These are phyloP conservation scores for Danio kyathit DNA, from an alignment of 2,797 vertebrate species.

Conservation along the genomic window DNA sequence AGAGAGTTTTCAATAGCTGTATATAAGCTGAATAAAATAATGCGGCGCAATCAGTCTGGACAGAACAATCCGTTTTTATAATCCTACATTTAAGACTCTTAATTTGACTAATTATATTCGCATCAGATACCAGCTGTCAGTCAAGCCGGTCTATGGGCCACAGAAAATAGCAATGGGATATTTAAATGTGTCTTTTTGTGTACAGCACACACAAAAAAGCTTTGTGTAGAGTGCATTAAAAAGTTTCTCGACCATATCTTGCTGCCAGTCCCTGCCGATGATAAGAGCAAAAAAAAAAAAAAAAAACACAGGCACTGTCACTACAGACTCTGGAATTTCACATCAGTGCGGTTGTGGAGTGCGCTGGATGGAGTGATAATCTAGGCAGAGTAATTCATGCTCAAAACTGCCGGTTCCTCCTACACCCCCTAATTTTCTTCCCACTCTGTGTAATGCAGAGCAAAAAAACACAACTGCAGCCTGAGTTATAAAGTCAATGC, in stretches of 20 bases:
- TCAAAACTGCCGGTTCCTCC: slow-evolving; percentile 12
- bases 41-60: not conserved
- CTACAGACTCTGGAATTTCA: slow-evolving; percentile 49
- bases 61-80: not conserved
- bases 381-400: slow-evolving; percentile 50
- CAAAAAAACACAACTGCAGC: slow-evolving; percentile 36
- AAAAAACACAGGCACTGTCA: slow-evolving; percentile 16
- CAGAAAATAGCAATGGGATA: slow-evolving; percentile 1
- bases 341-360: slow-evolving; percentile 40
- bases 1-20: not conserved
- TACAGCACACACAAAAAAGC: slow-evolving; percentile 5
- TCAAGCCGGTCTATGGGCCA: not conserved
- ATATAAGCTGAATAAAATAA: not conserved
- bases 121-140: not conserved
- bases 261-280: slow-evolving; percentile 1
- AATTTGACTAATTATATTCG: not conserved
- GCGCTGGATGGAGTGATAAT: slow-evolving; percentile 46
- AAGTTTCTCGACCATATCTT: slow-evolving; percentile 38
- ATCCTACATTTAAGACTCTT: not conserved
- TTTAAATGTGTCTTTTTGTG: slow-evolving; percentile 1
- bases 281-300: slow-evolving; percentile 46
- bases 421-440: slow-evolving; percentile 25
- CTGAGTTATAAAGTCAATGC: slow-evolving; percentile 44
- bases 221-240: not conserved
- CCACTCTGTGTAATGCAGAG: slow-evolving; percentile 23